These are phyloP conservation scores for Melanotaenia boesemani DNA, from an alignment of 2,797 vertebrate genomes.

Conservation along the genomic window DNA sequence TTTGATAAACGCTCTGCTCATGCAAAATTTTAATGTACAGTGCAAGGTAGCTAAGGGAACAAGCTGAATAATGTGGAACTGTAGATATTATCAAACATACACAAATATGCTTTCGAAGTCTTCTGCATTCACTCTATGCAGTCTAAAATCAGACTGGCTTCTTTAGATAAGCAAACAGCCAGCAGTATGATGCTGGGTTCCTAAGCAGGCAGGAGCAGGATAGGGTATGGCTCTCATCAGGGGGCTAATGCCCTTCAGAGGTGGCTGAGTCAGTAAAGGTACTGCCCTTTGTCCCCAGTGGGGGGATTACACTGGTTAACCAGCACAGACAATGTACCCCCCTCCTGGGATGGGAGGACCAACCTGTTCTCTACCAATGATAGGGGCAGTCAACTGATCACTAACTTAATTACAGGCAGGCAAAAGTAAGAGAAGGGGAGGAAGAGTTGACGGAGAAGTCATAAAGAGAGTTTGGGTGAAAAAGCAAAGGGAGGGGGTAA, in stretches of 20 bases:
- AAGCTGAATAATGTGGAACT: not conserved
- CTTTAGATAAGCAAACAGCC: conserved; percentile 36
- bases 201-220: conserved; percentile 43
- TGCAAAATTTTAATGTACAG: not conserved
- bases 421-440: conserved; percentile 42
- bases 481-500: conserved; percentile 33
- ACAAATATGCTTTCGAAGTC: not conserved
- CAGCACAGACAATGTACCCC: conserved; percentile 85
- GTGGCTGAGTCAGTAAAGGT: conserved; percentile 73
- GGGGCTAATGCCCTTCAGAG: conserved; percentile 82
- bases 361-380: conserved; percentile 79
- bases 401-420: conserved; percentile 83
- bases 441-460: conserved; percentile 31
- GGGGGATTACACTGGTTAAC: conserved; percentile 87
- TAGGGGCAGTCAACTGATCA: conserved; percentile 84
- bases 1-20: conserved; percentile 3
- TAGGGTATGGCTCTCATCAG: conserved; percentile 67
- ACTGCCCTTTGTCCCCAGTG: conserved; percentile 81
- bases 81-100: not conserved
- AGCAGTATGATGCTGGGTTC: conserved; percentile 42
- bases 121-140: conserved; percentile 21
- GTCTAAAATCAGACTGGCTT: conserved; percentile 20
- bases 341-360: conserved; percentile 84
- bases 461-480: conserved; percentile 18
- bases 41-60: not conserved